phyloP scores from a whole-genome alignment of 2,888 invertebrate species.

The Noctua fimbriata region DNA sequence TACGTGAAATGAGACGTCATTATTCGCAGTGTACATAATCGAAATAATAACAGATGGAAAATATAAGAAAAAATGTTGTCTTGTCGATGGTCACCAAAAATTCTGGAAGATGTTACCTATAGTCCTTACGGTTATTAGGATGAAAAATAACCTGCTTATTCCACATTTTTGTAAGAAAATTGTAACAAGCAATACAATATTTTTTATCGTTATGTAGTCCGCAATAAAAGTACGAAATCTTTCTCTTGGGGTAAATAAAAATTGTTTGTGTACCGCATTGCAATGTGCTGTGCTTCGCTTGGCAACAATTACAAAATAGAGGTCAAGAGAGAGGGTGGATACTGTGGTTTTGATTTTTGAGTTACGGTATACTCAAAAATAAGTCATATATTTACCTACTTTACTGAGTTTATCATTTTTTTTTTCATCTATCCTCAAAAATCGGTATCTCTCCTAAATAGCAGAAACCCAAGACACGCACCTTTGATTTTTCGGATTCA shows the following conservation, averaged over 20 bases:
- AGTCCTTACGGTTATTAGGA: background rate
- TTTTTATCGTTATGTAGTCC: background rate
- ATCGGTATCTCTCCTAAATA: too few relatives aligned
- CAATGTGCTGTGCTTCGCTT: background rate
- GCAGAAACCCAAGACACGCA: too few relatives aligned
- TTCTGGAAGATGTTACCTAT: background rate
- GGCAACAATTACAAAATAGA: background rate
- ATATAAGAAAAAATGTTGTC: background rate
- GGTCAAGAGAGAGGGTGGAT: too few relatives aligned
- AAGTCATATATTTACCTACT: background rate
- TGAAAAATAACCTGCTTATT: background rate
- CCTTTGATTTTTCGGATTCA: too few relatives aligned
- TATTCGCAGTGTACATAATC: conserved; percentile 3
- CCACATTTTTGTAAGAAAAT: background rate
- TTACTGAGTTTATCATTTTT: background rate
- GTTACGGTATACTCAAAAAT: background rate
- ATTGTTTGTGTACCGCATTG: background rate
- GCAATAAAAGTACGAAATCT: background rate
- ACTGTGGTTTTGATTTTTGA: background rate
- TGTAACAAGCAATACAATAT: background rate
- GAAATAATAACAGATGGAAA: background rate
- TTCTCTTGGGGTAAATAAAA: conserved; percentile 15
- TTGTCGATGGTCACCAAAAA: background rate
- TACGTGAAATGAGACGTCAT: conserved; percentile 9
- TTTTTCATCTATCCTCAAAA: too few relatives aligned